Base-by-base conservation (phyloP, 2,113 vertebrate species). In the Empidonax traillii region DNA sequence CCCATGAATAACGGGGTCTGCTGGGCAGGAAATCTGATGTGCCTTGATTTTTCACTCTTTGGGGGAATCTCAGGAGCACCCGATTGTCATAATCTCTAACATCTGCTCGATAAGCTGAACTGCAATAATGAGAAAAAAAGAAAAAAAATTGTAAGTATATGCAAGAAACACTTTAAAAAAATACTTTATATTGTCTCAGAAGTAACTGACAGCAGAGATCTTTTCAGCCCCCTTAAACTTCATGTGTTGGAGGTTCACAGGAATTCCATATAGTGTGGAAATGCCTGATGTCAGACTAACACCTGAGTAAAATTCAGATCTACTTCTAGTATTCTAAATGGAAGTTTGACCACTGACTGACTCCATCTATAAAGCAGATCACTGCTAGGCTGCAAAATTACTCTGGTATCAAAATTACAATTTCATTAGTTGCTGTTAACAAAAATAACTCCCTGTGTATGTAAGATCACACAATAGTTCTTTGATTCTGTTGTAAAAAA, bases 31-130 rank as follows among this genome's bases (percentile, higher is more conserved):
- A 99, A 96, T 99, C 99, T 1, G 99, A 98, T 0, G 99, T 99
- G 41, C 99, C 99, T 98, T 99, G 99, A 82, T 99, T 99, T 98
- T 99, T 99, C 96, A 99, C 99, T 90, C 99, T 98, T 95, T 99
- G 99, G 7, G 99, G 98, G 90, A 99, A 99, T 95, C 99, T 97
- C 91, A 99, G 89, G 77, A 99, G 97, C 83, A 99, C 99, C 31
- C 99, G 98, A 47, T 98, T 98, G 93, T 99, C 99, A 51, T 99
- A 99, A 79, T 99, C 99, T 93, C 97, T 98, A 22, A 98, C 97
- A 47, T 98, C 97, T 3, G 46, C 96, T 77, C 98, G 94, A 55
- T 99, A 97, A 19, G 99, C 98, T 33, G 99, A 98, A 65, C 99
- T 99, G 97, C 56, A 95, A 51, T 78, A 93, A 88, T 49, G 21